A percentile compares a stretch with the other conserved stretches of the same genome.
These are phyloP conservation scores for Volucella inflata DNA, from an alignment of 2,888 invertebrate species.

Conservation along the genomic window DNA sequence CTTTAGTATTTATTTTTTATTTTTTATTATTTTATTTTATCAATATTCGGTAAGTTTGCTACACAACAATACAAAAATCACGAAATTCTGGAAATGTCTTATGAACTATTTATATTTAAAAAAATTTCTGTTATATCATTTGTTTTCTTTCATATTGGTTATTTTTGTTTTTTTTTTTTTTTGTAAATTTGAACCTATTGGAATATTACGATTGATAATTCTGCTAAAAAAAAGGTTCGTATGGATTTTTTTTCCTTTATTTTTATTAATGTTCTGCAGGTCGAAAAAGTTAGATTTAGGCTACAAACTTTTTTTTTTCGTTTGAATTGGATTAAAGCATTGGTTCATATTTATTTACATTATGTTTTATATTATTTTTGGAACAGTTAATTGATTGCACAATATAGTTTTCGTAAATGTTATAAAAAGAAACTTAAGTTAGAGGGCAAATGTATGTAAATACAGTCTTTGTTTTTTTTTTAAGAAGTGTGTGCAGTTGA, in stretches of 20 bases:
- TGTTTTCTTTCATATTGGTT: no score
- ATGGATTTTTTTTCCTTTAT: neutral
- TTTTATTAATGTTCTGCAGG: slow-evolving; percentile 45
- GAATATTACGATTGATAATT: neutral
- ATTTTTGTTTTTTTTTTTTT: slow-evolving; percentile 9
- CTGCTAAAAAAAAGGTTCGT: neutral
- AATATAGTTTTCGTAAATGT: neutral
- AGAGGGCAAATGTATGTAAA: slow-evolving; percentile 15
- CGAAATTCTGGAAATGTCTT: slow-evolving; percentile 65
- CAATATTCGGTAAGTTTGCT: slow-evolving; percentile 42
- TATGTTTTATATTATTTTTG: neutral
- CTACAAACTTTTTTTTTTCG: slow-evolving; percentile 14
- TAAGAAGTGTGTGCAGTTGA: slow-evolving; percentile 8
- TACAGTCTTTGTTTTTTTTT: slow-evolving; percentile 43
- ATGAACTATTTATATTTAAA: slow-evolving; percentile 46
- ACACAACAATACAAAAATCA: slow-evolving; percentile 59
- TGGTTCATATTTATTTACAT: slow-evolving; percentile 42
- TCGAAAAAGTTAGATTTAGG: slow-evolving; percentile 29
- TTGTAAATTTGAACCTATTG: slow-evolving; percentile 34
- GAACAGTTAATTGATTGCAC: slow-evolving; percentile 2
- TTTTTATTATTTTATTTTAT: slow-evolving; percentile 50
- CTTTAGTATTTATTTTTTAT: slow-evolving; percentile 34
- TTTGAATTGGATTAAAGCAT: slow-evolving; percentile 41
- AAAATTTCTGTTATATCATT: neutral
- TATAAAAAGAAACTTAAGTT: slow-evolving; percentile 1